Base-by-base conservation (phyloP, 2,888 invertebrate genomes). In the Lucinisca nassula region DNA sequence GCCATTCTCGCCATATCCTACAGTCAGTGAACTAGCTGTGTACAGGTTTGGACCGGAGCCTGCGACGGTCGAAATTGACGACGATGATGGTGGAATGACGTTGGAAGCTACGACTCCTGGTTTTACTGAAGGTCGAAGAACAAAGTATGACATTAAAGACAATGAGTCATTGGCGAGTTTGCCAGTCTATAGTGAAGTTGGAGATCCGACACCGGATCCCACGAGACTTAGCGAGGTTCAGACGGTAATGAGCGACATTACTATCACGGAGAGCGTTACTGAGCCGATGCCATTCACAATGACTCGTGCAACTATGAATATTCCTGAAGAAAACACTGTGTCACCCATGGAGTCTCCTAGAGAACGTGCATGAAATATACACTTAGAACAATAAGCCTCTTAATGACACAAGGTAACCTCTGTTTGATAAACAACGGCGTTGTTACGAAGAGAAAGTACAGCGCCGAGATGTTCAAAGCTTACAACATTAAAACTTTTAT, bases 21-120 rank as follows among this genome's bases (percentile, higher is more conserved):
- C 92, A 3, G 85, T 92, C 12, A 92, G 92, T 73, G 92, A 92
- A 78, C 76, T 92, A 2, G 92, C 92, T 0, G 32, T 86, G n/a
- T 86, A 85, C 40, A 76, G 91, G 35, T 92, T 90, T 38, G 91
- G 92, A n/a, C 92, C 92, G 1, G 87, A 88, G 37, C 85, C 88
- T 0, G 82, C 82, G 40, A 81, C 80, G n/a, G 91, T 90, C 17
- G 87, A 87, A 38, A 77, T 77, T 49, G 90, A 90, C 45, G 90
- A 90, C 38, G 91, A 90, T 38, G 92, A 90, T 58, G 92, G 90
- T 0, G 90, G 90, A 40, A 87, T 87, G 67, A 85, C 90, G 17
- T 80, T 89, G 8, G 81, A 84, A 14, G 91, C 90, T 10, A 89
- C 88, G 4, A 91, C 91, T 12, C 91, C 91, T 0, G 91, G 91